Conservation (phyloP, 2,888 invertebrate species). For the Craniophora ligustri region DNA sequence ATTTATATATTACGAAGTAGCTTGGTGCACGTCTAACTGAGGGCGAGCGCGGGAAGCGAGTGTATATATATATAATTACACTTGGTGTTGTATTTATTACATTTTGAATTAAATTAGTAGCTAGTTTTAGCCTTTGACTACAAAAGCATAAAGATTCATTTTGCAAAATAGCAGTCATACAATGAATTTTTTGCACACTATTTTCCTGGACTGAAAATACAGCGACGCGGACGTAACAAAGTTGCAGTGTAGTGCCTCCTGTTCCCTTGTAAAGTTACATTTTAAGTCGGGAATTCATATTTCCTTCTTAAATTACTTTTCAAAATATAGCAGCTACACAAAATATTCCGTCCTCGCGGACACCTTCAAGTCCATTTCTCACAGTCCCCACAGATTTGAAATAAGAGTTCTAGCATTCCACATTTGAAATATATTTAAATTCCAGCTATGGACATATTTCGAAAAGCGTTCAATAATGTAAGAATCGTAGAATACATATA, state of each 20-base stretch:
- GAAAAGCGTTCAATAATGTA: conserved; percentile 3
- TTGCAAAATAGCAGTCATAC: neutral
- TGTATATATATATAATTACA: no score
- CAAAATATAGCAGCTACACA: conserved; percentile 9
- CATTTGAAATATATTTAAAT: conserved; percentile 22
- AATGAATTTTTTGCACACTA: no score
- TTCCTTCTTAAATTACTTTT: conserved; percentile 6
- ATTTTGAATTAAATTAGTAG: no score
- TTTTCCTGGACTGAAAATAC: no score
- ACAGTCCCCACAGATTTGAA: conserved; percentile 18
- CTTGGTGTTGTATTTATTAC: no score
- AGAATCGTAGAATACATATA: neutral
- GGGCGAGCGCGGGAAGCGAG: no score
- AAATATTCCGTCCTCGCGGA: conserved; percentile 11
- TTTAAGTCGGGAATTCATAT: conserved; percentile 9
- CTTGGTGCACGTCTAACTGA: no score
- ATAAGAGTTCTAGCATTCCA: conserved; percentile 17
- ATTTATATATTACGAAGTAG: no score
- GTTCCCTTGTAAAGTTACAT: conserved; percentile 1
- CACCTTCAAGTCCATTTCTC: conserved; percentile 21
- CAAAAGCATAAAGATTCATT: neutral
- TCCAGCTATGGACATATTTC: neutral
- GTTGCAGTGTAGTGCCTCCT: neutral
- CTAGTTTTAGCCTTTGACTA: no score
- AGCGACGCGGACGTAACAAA: no score